Base-by-base conservation (phyloP, 2,888 invertebrate species). In the Ptychoptera contaminata region DNA sequence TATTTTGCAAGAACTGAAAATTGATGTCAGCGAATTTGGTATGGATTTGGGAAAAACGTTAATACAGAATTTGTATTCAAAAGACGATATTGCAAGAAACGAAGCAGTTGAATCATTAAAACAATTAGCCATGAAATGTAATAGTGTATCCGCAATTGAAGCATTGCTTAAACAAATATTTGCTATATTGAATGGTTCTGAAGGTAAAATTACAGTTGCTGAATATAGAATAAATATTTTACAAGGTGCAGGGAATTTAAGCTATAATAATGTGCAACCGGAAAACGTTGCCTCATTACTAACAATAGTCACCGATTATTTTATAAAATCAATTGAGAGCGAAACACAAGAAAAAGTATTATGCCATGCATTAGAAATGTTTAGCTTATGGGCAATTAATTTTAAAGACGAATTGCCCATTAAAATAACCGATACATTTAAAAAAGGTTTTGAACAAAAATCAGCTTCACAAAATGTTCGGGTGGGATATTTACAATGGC, bases 341-440 rank as follows among this genome's bases (percentile, higher is more conserved):
- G 94, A 96, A 73, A 86, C 87, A 31, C 92, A 94, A 62, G 94
- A 96, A 65, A 87, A 87, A 57, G 91, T 88, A 1, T 66, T 93
- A 43, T 77, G 84, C 49, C 79, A 78, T 53, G 80, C 85, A 8
- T 68, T 93, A 16, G 80, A 86, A 55, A 81, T 82, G 76, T 73
- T 92, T 63, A 73, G 79, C 8, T 61, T 77, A 16, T 94, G 93
- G 94, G 76, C 81, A 42, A 57, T 62, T 12, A 76, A 79, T 57
- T 76, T 82, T 50, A 66, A 67, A 1, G 72, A 67, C n/a, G 72
- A 74, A 48, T 67, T 82, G 32, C 81, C 84, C 2, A 71, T 72
- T 47, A 72, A 70, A 51, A 65, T 86, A 9, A 62, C 80, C 1
- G 76, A 79, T 36, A 67, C 71, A 45, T 76, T 84, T 54, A 76